Evolutionary conservation across 1,140 invertebrate genomes (phyloP), one percentile per base, ranked within the genome.

Genomic region (Drosophila auraria): DNA sequence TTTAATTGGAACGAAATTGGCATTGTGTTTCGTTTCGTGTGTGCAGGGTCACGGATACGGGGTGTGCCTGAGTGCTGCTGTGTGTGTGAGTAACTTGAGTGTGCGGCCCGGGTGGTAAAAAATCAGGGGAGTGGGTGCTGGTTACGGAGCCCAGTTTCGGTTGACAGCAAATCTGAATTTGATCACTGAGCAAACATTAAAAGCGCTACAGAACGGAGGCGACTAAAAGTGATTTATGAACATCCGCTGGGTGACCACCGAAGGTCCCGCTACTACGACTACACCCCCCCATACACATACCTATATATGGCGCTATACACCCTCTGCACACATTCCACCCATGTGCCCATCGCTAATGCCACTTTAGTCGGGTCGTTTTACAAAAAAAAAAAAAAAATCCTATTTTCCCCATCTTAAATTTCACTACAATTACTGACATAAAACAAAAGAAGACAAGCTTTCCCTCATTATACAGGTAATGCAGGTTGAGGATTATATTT

Each of bases 101-200:
- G 36, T 20, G 60, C 51, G 56, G 56, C 36, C 51, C 17, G 54
- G 42, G 12, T 27, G 51, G 66, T 54, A 53, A 25, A 53, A 44
- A 51, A 33, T 12, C 23, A 27, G 12, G 36, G 11, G 15, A 23
- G 20, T 30, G 40, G 30, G 14, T 12, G 15, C 17, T 58, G 65
- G 65, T 27, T 25, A 38, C 80, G 71, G 63, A 62, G 63, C 50
- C 74, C 82, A 80, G 81, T 84, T 84, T 84, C 83, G 77, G 82
- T 80, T 84, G 81, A 83, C 81, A 83, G 81, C 81, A 84, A 84
- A 84, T 84, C 82, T 84, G 82, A 84, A 84, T 84, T 84, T 84
- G 82, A 84, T 84, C 82, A 80, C 72, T 66, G 59, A 80, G 81
- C 81, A 79, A 83, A 83, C 82, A 84, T 83, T 83, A 84, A 83